Conservation (phyloP, 2,888 invertebrate genomes). For the Agrilus cyanescens region DNA sequence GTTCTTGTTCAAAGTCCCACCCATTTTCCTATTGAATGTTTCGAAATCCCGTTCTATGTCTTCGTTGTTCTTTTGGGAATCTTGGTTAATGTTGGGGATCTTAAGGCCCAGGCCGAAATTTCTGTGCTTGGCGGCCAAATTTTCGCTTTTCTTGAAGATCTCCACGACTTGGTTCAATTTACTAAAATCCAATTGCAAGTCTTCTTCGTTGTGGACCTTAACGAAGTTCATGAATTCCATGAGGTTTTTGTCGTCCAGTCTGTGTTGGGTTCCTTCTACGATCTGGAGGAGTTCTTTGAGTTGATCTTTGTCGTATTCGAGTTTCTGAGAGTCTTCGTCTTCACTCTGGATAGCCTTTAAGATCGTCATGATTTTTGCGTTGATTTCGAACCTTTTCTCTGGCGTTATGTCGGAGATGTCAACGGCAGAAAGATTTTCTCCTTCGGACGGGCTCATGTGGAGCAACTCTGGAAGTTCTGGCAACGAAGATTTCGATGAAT, state of each 20-base stretch:
- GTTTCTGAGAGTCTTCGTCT: slow-evolving; percentile 21
- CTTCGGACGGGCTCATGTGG: slow-evolving; percentile 5
- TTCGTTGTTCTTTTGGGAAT: slow-evolving; percentile 9
- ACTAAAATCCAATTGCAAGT: slow-evolving; percentile 27
- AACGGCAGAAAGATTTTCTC: slow-evolving; percentile 5
- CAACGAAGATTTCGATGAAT: slow-evolving; percentile 5
- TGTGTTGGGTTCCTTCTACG: slow-evolving; percentile 24
- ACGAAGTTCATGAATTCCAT: slow-evolving; percentile 31
- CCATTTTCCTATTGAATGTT: slow-evolving; percentile 12
- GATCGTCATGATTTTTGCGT: slow-evolving; percentile 21
- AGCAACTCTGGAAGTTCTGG: slow-evolving; percentile 28
- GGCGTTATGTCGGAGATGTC: slow-evolving; percentile 11
- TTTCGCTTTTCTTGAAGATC: slow-evolving; percentile 24
- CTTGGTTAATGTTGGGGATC: slow-evolving; percentile 2
- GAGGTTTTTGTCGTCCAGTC: slow-evolving; percentile 26
- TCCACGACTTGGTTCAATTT: slow-evolving; percentile 27
- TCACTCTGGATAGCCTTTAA: slow-evolving; percentile 24
- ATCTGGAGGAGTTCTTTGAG: slow-evolving; percentile 25
- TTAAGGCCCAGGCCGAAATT: slow-evolving; percentile 20
- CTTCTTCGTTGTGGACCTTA: slow-evolving; percentile 27
- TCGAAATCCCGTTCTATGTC: slow-evolving; percentile 15
- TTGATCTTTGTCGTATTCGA: slow-evolving; percentile 26
- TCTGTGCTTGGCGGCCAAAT: slow-evolving; percentile 20
- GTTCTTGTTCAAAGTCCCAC: slow-evolving; percentile 12
- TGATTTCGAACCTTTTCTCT: slow-evolving; percentile 21